phyloP scores from a whole-genome alignment of 2,797 vertebrate species.

The Crenichthys baileyi region DNA sequence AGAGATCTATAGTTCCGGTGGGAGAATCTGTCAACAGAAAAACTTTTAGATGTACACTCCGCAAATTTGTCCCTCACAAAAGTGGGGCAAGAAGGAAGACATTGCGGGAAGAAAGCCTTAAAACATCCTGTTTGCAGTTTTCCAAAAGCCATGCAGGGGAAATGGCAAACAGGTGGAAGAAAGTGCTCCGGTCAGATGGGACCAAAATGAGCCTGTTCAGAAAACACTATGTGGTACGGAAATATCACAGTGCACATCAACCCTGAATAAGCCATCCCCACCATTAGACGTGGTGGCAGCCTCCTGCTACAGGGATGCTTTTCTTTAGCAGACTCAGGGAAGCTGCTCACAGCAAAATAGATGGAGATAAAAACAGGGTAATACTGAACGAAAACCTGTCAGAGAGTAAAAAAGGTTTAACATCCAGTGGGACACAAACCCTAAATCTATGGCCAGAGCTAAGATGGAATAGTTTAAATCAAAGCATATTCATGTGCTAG shows the following conservation, averaged over 20 bases:
- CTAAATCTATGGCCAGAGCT: background rate
- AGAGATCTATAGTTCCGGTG: background rate
- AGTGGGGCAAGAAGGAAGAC: background rate
- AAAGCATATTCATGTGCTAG: background rate
- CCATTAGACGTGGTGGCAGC: background rate
- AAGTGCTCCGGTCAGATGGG: background rate
- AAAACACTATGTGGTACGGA: background rate
- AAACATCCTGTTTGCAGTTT: background rate
- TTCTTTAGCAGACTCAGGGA: background rate
- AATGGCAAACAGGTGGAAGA: background rate
- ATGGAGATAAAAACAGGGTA: background rate
- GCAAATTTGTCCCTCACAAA: no score
- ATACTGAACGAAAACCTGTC: background rate
- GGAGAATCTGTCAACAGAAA: background rate
- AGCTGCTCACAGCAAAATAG: background rate
- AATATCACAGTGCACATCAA: background rate
- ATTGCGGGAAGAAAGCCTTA: background rate
- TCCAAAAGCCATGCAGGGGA: background rate
- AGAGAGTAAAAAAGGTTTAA: background rate
- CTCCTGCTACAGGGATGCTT: background rate
- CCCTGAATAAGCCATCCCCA: background rate
- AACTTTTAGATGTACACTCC: no score
- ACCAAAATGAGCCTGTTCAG: background rate
- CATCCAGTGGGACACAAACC: background rate
- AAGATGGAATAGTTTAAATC: background rate